These are phyloP conservation scores for Calameuta filiformis DNA, from an alignment of 2,888 invertebrate species.

Conservation along the genomic window DNA sequence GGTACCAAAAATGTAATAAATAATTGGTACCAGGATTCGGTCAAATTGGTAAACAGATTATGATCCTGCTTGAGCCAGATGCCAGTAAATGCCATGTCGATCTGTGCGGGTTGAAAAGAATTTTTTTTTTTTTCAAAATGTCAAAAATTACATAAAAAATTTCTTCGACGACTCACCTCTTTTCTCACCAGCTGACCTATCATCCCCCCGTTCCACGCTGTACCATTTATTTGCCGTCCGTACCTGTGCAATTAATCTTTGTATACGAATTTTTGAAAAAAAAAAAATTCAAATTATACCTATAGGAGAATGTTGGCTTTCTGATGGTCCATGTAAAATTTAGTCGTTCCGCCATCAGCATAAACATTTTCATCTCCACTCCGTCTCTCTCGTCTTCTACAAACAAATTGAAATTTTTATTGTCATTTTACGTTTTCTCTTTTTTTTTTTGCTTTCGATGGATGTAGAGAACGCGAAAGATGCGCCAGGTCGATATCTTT, in stretches of 20 bases:
- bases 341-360: constrained; percentile 48
- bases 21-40: constrained; percentile 49
- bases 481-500: background rate
- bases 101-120: constrained; percentile 28
- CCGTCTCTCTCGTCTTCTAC: constrained; percentile 52
- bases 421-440: background rate
- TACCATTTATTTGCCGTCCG: constrained; percentile 42
- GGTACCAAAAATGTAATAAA: constrained; percentile 54
- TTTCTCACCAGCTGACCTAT: constrained; percentile 41
- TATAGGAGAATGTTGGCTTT: constrained; percentile 37
- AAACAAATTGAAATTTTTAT: background rate
- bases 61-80: constrained; percentile 49
- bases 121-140: background rate
- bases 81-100: constrained; percentile 53
- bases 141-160: background rate
- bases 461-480: background rate
- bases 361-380: constrained; percentile 50
- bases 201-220: constrained; percentile 50
- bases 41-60: constrained; percentile 38
- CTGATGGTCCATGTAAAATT: constrained; percentile 54
- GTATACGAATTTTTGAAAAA: background rate
- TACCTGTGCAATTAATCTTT: constrained; percentile 35
- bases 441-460: no score
- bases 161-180: constrained; percentile 30
- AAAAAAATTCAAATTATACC: constrained; percentile 29